Evolutionary conservation across 2,797 vertebrate genomes (phyloP), one percentile per base, ranked within the genome.

Genomic region (Hoplostethus atlanticus): DNA sequence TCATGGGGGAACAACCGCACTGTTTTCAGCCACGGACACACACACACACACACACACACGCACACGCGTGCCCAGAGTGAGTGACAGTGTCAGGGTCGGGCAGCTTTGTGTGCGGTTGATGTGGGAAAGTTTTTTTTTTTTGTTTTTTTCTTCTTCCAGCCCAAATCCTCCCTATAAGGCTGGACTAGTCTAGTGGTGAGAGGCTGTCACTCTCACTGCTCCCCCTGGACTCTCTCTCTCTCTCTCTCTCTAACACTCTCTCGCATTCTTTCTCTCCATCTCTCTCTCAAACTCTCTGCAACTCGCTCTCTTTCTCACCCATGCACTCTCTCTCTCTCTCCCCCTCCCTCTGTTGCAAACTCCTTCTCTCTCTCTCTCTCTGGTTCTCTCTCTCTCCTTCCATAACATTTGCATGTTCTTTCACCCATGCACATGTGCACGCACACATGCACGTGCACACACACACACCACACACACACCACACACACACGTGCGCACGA

Each of bases 51-150:
- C 51, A 53, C 51, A 53, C 51, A 28, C 51, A 12, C 51, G 28
- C 36, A 25, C 36, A 40, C 17, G 47, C 47, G 47, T 48, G 63
- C 70, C 34, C 0, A 31, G 57, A 17, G 63, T 86, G 84, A 87
- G 53, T 84, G 84, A 81, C 82, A 70, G 38, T 21, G 11, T 10
- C 42, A 44, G 79, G 83, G 71, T 70, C 57, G 8, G 67, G 50
- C 67, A 79, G 81, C 69, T 89, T 71, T 76, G 77, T 59, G 71
- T 15, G 25, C 73, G 70, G 72, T 36, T 79, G 79, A 83, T 79
- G 64, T 84, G 71, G 64, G 61, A 69, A 68, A 77, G 76, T 79
- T 79, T 66, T 81, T 84, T 74, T 21, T 21, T 21, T 21, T 21
- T 21, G n/a, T 21, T 21, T 21, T 21, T 21, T 21, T 21, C 1